A percentile compares a stretch with the other conserved stretches of the same genome.
Conservation (phyloP, 37 sponge, comb jelly and placozoan genomes). For the Chondrilla cf. caribensis region DNA sequence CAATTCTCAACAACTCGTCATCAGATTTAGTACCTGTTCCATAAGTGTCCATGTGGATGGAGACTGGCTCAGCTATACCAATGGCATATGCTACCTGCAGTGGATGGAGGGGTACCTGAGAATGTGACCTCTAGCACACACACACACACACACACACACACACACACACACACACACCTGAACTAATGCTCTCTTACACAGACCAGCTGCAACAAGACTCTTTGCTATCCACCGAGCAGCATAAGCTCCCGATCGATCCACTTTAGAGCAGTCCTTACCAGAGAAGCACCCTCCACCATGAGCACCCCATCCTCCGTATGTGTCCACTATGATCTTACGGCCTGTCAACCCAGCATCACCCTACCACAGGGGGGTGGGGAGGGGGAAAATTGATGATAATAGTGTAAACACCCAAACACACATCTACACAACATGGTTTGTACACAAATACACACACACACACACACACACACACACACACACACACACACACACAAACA, state of each 20-base stretch:
- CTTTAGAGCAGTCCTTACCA: conserved; percentile 95
- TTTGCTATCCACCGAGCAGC: conserved; percentile 98
- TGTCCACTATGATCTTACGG: conserved; percentile 99
- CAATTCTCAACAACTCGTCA: conserved; percentile 71
- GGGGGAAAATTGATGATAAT: too few species aligned
- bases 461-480: too few species aligned
- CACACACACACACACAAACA: too few species aligned
- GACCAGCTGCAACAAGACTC: conserved; percentile 86
- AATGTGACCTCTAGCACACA: too few species aligned
- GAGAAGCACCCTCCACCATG: conserved; percentile 99
- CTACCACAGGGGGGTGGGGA: conserved; percentile 18
- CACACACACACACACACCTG: conserved; percentile 58
- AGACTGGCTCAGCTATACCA: conserved; percentile 87
- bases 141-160: too few species aligned
- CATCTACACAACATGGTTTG: too few species aligned
- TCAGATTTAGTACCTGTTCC: conserved; percentile 73
- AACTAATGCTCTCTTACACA: conserved; percentile 84
- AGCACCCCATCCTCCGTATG: conserved; percentile 99
- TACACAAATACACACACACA: too few species aligned
- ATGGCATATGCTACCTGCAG: conserved; percentile 93
- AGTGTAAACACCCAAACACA: too few species aligned
- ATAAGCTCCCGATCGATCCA: conserved; percentile 94
- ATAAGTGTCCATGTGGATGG: conserved; percentile 82
- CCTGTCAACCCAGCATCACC: conserved; percentile 99
- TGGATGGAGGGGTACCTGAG: too few species aligned